These are phyloP conservation scores for Drosophila pandora DNA, from an alignment of 1,140 invertebrate genomes.

Conservation along the genomic window DNA sequence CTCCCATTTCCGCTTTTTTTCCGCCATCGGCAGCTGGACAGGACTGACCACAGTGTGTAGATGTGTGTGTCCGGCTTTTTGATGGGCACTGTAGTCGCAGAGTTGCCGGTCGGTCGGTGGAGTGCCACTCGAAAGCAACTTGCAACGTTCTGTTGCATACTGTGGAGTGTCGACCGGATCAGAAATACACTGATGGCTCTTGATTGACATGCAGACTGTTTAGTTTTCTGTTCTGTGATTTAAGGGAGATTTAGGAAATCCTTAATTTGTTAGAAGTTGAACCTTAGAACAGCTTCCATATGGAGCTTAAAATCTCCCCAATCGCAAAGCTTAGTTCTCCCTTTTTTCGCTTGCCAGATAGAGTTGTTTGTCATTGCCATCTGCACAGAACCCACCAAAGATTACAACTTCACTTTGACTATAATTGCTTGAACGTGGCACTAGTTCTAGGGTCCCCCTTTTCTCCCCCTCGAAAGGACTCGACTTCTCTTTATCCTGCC, in stretches of 20 bases:
- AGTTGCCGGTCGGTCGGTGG: conserved; percentile 59
- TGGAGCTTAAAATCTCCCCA: conserved; percentile 2
- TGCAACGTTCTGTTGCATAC: conserved; percentile 21
- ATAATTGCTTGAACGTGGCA: conserved; percentile 77
- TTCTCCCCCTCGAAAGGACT: conserved; percentile 20
- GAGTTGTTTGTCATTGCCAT: conserved; percentile 71
- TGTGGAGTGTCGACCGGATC: conserved; percentile 26
- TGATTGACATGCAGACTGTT: conserved; percentile 4
- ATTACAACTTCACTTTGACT: conserved; percentile 76
- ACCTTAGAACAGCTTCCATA: neutral
- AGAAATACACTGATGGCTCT: neutral
- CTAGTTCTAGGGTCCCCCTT: conserved; percentile 24
- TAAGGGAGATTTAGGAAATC: neutral
- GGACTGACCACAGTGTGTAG: conserved; percentile 16
- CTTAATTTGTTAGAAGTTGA: too few species aligned
- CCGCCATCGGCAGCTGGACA: conserved; percentile 14
- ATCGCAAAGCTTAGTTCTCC: neutral
- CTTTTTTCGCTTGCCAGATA: conserved; percentile 28
- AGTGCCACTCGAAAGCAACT: conserved; percentile 49
- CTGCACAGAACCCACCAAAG: conserved; percentile 48
- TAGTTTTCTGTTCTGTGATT: neutral
- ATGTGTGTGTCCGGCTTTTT: conserved; percentile 33
- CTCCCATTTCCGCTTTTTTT: conserved; percentile 7
- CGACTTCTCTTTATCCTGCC: conserved; percentile 21
- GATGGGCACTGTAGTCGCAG: conserved; percentile 46